Conservation (phyloP, 2,113 vertebrate genomes). For the Catharus minimus region DNA sequence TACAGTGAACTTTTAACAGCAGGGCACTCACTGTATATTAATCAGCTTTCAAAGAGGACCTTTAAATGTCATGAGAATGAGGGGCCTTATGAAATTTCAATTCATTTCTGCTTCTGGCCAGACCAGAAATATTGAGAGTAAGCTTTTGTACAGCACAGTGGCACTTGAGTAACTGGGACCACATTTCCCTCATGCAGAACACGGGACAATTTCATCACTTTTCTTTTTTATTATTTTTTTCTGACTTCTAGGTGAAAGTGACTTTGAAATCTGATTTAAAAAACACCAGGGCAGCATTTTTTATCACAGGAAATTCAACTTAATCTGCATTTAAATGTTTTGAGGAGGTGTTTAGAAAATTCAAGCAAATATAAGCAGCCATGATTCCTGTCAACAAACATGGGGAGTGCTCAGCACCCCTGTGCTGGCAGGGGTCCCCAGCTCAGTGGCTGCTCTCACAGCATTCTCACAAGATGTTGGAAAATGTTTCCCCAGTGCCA, state of each 20-base stretch:
- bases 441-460: background rate
- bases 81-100: background rate
- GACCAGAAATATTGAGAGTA: background rate
- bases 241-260: background rate
- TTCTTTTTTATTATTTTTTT: background rate
- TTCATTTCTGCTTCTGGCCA: background rate
- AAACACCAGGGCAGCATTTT: background rate
- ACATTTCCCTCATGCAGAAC: background rate
- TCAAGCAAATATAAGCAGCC: background rate
- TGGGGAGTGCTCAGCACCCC: background rate
- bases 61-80: conserved; percentile 22
- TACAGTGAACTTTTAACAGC: background rate
- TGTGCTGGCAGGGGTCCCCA: background rate
- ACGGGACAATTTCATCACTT: fast-evolving
- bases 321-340: background rate
- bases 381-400: background rate
- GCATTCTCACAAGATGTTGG: background rate
- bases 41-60: background rate
- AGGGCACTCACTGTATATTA: background rate
- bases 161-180: background rate
- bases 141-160: background rate
- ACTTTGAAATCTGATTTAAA: background rate
- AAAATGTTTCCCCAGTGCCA: background rate
- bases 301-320: background rate
- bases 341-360: background rate